phyloP scores from a whole-genome alignment of 2,113 vertebrate genomes.

The Edolisoma coerulescens region DNA sequence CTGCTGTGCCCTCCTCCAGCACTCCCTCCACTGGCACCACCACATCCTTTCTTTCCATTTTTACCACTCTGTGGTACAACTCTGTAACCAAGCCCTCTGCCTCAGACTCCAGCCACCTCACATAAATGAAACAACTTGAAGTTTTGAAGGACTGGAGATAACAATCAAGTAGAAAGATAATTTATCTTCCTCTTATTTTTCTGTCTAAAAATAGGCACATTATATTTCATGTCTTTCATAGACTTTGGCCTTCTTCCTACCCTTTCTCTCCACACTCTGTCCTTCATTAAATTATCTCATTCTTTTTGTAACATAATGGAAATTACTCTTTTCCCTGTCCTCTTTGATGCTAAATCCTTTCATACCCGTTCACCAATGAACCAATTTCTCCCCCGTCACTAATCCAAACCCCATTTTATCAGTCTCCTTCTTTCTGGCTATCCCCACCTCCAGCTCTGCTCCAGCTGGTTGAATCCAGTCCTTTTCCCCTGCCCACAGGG shows the following conservation, averaged over 20 bases:
- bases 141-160: not conserved
- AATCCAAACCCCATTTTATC: not conserved
- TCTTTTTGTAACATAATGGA: not conserved
- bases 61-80: not conserved
- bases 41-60: not conserved
- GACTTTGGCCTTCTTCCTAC: not conserved
- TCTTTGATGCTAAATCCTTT: not conserved
- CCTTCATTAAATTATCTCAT: conserved; percentile 34
- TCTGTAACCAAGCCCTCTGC: not conserved
- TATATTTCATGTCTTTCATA: not conserved
- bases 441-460: not conserved
- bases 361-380: accelerated
- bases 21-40: accelerated
- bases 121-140: not conserved
- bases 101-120: not conserved
- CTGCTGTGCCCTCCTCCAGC: accelerated
- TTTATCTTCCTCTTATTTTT: not conserved
- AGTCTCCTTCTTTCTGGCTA: not conserved
- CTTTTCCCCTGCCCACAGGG: not conserved
- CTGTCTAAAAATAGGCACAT: not conserved
- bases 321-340: conserved; percentile 1
- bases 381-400: not conserved
- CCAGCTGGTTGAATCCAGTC: accelerated
- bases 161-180: not conserved
- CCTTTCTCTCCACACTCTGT: not conserved